Evolutionary conservation across 2,797 vertebrate genomes (phyloP).

Genomic region (Margarornis squamiger): DNA sequence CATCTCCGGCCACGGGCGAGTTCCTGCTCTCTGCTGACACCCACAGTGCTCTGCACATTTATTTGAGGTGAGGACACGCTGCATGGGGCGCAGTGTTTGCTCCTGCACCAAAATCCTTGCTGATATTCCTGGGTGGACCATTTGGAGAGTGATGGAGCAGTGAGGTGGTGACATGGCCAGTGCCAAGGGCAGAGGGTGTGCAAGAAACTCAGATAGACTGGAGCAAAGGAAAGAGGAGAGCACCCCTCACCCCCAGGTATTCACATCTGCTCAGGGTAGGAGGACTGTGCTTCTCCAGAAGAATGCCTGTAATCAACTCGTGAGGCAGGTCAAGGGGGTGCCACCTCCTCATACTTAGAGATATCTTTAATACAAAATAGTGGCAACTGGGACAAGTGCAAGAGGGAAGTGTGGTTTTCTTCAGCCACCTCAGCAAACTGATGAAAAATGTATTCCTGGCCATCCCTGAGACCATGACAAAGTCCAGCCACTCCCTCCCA

Average conservation of each 20-base stretch:
- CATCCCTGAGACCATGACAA: neutral
- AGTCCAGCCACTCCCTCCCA: neutral
- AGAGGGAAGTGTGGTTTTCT: neutral
- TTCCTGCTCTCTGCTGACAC: neutral
- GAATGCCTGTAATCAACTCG: rapidly evolving
- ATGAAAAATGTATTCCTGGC: neutral
- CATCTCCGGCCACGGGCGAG: neutral
- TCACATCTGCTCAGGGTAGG: neutral
- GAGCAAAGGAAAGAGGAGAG: neutral
- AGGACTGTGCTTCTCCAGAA: neutral
- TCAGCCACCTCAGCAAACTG: neutral
- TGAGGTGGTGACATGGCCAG: neutral
- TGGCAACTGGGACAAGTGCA: neutral
- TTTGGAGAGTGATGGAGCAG: neutral
- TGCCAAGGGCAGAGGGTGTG: neutral
- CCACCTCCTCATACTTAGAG: rapidly evolving
- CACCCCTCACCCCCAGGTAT: neutral
- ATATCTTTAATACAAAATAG: neutral
- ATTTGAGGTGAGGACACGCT: neutral
- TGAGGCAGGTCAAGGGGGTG: neutral
- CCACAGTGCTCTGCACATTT: neutral
- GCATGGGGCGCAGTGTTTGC: neutral
- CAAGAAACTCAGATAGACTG: rapidly evolving
- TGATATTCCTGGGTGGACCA: neutral
- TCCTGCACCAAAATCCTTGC: neutral